Base-by-base conservation (phyloP, 2,797 vertebrate species). In the Telmatherina bonti region DNA sequence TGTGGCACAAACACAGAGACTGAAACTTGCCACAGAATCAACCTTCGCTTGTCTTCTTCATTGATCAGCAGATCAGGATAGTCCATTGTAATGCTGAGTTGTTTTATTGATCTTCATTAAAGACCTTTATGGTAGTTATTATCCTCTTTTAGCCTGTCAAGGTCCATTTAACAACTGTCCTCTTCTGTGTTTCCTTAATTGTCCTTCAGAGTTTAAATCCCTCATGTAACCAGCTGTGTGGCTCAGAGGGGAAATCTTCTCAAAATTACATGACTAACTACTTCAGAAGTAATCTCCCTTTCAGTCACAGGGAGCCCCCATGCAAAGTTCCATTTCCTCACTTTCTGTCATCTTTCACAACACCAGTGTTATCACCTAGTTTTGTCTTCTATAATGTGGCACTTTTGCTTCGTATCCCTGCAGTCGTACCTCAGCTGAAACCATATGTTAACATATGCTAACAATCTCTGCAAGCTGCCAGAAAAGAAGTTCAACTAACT, bases 221-320 rank as follows among this genome's bases (percentile, higher is more conserved):
- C 70, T 79, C 1, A 1, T 89, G 83, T 72, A 87, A 90, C 90
- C 83, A 89, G 72, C 70, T 89, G 82, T 78, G 80, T 8, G 1
- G 74, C 79, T 88, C 74, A 67, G 76, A 58, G 29, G 76, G 90
- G 83, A 91, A 91, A 92, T 88, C 90, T 83, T 72, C 74, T 72
- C 69, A 76, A 88, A 85, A 89, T 89, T 71, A 84, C 78, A 22
- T 45, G 79, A 91, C 85, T 85, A 89, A 86, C 77, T 33, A 12
- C 62, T 84, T 79, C 83, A 84, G 72, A 80, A 78, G 74, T 71
- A 87, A 88, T 91, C 76, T 85, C 45, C 47, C 30, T 8, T 78
- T 68, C 58, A 70, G 54, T 76, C 69, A 55, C 47, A 76, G 62
- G 51, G 62, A 35, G 51, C 30, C 36, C 55, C 67, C n/a, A n/a